Evolutionary conservation across 2,797 vertebrate genomes (phyloP), one percentile per base, ranked within the genome.

Genomic region (Macroramphosus scolopax): DNA sequence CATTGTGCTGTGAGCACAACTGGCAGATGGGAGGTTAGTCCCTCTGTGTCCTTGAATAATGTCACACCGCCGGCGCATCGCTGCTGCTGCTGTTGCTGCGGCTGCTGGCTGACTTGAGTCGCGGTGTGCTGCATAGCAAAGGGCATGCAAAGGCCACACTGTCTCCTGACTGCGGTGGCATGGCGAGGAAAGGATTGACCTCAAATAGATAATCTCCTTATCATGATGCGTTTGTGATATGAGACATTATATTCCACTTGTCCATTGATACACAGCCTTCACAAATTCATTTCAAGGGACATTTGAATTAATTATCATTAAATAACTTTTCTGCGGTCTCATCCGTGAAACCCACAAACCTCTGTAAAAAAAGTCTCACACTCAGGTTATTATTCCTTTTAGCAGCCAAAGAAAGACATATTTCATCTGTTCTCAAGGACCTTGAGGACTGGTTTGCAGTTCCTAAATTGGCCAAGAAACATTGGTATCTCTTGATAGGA

Each of bases 1-100:
- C 16, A 20, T 36, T 68, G 57, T 62, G 53, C 29, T 50, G 34
- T 29, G 51, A 59, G 45, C 36, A 46, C 62, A 63, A 44, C 49
- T 51, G 49, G 69, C 62, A 65, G 74, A 75, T 61, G 66, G 75
- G 53, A 68, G 32, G 65, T 49, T 46, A 34, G 52, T 55, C 55
- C 36, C 54, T 32, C 69, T 65, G 66, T 66, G 77, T 71, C 77
- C 78, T 81, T 84, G 80, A 65, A 62, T 63, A 55, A 63, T 51
- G 45, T 55, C 47, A 68, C 75, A 71, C 44, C 55, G 42, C 20
- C 48, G 40, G 22, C 68, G 51, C 55, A 29, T 55, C 68, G 58
- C 54, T 54, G 63, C 32, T 32, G 50, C n/a, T n/a, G n/a, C n/a
- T n/a, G n/a, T n/a, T n/a, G n/a, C n/a, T n/a, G 58, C 54, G 51